These are phyloP conservation scores for Bombus sibiricus DNA, from an alignment of 1,140 invertebrate genomes.

Conservation along the genomic window DNA sequence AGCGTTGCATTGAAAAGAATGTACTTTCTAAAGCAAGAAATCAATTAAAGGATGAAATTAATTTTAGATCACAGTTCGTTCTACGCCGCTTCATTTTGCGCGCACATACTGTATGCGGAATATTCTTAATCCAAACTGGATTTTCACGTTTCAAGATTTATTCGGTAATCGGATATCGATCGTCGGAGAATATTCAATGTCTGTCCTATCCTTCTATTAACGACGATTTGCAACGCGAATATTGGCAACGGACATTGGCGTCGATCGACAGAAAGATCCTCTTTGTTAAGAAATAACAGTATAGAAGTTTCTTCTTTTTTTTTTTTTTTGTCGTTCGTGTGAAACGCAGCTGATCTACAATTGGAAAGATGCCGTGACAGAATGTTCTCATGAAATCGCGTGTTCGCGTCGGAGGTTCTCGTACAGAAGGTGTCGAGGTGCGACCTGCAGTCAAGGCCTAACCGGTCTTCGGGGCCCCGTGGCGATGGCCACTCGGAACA, in stretches of 20 bases:
- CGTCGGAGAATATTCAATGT: too few species aligned
- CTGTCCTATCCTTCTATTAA: too few species aligned
- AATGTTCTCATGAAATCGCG: conserved; percentile 35
- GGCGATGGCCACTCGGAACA: conserved; percentile 35
- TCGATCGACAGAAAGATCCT: too few species aligned
- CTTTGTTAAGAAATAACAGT: background rate
- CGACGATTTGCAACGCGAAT: too few species aligned
- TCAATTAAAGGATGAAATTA: too few species aligned
- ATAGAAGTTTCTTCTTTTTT: background rate
- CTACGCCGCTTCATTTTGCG: background rate
- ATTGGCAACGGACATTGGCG: too few species aligned
- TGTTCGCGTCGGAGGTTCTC: conserved; percentile 40
- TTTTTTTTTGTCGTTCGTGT: background rate
- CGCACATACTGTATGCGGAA: too few species aligned
- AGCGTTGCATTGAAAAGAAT: too few species aligned
- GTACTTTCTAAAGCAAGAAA: too few species aligned
- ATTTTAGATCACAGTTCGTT: too few species aligned
- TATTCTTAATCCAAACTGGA: background rate
- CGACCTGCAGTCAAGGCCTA: conserved; percentile 57
- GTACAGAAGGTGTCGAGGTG: conserved; percentile 66
- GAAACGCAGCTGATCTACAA: background rate
- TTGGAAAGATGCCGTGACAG: conserved; percentile 12
- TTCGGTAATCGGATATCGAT: too few species aligned
- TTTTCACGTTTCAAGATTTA: background rate
- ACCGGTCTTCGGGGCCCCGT: conserved; percentile 69